Conservation (phyloP, 1,140 invertebrate genomes). For the Neomicropteryx cornuta region DNA sequence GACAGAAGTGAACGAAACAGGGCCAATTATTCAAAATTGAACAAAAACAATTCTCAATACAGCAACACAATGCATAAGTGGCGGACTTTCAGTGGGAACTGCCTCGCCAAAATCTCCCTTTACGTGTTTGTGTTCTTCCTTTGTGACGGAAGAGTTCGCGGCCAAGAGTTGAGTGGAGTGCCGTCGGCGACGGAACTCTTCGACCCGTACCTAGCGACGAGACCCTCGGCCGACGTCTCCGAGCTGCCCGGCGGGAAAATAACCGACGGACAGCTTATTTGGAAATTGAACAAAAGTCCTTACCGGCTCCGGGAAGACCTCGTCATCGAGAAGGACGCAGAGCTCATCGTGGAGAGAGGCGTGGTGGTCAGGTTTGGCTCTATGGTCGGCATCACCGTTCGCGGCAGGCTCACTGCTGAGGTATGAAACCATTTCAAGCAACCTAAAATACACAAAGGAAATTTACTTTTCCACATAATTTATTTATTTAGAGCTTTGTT, state of each 20-base stretch:
- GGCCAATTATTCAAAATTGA: too few relatives aligned
- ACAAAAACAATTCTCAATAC: slow-evolving; percentile 38
- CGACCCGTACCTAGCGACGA: slow-evolving; percentile 31
- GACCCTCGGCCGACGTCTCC: slow-evolving; percentile 29
- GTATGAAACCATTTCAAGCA: slow-evolving; percentile 51
- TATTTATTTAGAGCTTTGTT: too few relatives aligned
- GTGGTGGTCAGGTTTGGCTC: slow-evolving; percentile 76
- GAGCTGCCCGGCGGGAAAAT: slow-evolving; percentile 53
- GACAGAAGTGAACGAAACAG: too few relatives aligned
- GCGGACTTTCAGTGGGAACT: slow-evolving; percentile 22
- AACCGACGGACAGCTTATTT: slow-evolving; percentile 38
- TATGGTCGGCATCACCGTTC: slow-evolving; percentile 82
- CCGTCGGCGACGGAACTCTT: slow-evolving; percentile 10
- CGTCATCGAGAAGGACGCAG: slow-evolving; percentile 59
- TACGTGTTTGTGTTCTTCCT: slow-evolving; percentile 19
- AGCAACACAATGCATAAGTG: slow-evolving; percentile 40
- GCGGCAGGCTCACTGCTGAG: slow-evolving; percentile 74
- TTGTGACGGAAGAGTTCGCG: slow-evolving; percentile 21
- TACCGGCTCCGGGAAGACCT: slow-evolving; percentile 72
- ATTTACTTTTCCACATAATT: too few relatives aligned
- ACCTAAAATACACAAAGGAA: too few relatives aligned
- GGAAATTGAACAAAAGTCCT: slow-evolving; percentile 53
- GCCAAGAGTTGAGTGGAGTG: slow-evolving; percentile 20
- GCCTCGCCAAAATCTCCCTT: not conserved
- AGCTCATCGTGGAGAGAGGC: slow-evolving; percentile 74